These are phyloP conservation scores for Parotia lawesii DNA, from an alignment of 2,113 vertebrate species.

Conservation along the genomic window DNA sequence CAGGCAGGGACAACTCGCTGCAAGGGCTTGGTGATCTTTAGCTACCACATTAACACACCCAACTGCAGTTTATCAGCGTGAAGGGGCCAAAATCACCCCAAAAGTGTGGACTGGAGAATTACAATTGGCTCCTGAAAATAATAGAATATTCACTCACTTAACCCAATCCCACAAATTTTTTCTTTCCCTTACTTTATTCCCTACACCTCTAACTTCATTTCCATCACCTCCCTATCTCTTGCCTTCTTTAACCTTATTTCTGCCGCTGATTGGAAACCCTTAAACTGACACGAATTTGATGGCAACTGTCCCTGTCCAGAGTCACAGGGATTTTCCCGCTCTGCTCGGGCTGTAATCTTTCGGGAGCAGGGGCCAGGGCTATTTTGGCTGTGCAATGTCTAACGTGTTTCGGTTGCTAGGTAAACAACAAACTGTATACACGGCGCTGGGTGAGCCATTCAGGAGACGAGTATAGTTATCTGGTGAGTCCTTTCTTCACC, in stretches of 20 bases:
- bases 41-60: conserved; percentile 4
- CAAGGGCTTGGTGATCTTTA: conserved; percentile 40
- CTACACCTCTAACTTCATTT: not conserved
- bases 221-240: not conserved
- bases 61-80: not conserved
- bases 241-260: not conserved
- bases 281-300: not conserved
- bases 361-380: not conserved
- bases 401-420: conserved; percentile 10
- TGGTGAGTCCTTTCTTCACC: conserved; percentile 11
- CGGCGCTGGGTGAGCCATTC: not conserved
- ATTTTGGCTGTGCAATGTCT: not conserved
- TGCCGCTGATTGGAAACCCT: not conserved
- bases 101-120: not conserved
- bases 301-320: not conserved
- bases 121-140: not conserved
- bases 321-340: conserved; percentile 24
- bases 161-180: not conserved
- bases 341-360: not conserved
- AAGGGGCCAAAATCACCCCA: not conserved
- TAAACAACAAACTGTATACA: not conserved
- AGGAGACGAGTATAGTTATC: not conserved
- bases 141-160: not conserved
- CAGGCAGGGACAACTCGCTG: not conserved
- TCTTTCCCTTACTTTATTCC: not conserved